These are phyloP conservation scores for Chesias legatella DNA, from an alignment of 2,888 invertebrate genomes.

Conservation along the genomic window DNA sequence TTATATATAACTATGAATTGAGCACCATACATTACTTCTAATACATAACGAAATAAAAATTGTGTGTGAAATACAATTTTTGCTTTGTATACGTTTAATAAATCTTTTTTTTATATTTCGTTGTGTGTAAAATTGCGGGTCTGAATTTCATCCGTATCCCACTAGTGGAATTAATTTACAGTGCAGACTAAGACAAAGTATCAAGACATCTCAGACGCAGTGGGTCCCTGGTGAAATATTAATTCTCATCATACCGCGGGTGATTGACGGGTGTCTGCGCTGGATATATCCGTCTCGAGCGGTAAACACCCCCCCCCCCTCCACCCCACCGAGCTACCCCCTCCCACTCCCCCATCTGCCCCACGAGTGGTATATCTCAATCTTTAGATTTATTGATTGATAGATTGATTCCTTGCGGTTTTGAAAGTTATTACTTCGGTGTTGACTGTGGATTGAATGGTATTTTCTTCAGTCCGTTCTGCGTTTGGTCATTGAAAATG, in stretches of 20 bases:
- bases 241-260: constrained; percentile 66
- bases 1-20: no score
- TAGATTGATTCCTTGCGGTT: constrained; percentile 59
- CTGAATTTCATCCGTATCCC: no score
- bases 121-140: no score
- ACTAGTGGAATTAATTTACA: no score
- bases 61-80: no score
- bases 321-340: constrained; percentile 14
- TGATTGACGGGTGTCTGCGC: constrained; percentile 77
- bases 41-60: no score
- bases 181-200: no score
- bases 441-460: not conserved
- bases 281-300: constrained; percentile 76
- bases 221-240: constrained; percentile 30
- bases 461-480: not conserved
- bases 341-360: constrained; percentile 33
- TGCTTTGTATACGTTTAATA: no score
- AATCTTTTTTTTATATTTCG: no score
- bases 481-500: no score
- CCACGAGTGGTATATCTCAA: constrained; percentile 72
- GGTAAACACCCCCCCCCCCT: constrained; percentile 39
- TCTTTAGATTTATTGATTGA: constrained; percentile 78
- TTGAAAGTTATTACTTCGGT: constrained; percentile 18
- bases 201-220: constrained; percentile 33
- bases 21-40: no score